Evolutionary conservation across 2,888 invertebrate genomes (phyloP).

Genomic region (Melolontha melolontha): DNA sequence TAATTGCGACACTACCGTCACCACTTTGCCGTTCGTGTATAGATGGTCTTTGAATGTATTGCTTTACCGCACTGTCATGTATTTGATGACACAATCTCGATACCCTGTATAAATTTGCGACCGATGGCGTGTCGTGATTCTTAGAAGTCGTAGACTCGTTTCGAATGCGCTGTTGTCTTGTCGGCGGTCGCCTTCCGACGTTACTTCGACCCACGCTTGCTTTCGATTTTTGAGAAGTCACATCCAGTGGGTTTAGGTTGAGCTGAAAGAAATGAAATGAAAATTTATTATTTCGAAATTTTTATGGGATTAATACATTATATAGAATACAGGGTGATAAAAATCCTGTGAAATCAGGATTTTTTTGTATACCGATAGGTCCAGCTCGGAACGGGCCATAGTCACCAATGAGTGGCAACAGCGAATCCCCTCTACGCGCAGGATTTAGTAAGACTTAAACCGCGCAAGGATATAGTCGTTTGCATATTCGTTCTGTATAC

Average conservation of each 20-base stretch:
- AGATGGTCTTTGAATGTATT: constrained; percentile 56
- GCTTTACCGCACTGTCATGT: constrained; percentile 64
- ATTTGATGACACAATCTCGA: constrained; percentile 66
- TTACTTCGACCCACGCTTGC: constrained; percentile 66
- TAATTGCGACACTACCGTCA: constrained; percentile 58
- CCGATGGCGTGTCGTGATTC: constrained; percentile 37
- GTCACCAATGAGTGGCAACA: too few species aligned
- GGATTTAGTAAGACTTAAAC: too few species aligned
- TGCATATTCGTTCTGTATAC: too few species aligned
- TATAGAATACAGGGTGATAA: too few species aligned
- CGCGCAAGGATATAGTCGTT: too few species aligned
- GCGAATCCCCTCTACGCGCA: too few species aligned
- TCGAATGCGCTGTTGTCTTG: constrained; percentile 60
- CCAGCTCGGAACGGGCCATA: too few species aligned
- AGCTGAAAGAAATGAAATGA: constrained; percentile 63
- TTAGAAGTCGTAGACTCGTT: constrained; percentile 48
- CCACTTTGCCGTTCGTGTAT: constrained; percentile 54
- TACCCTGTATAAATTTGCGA: constrained; percentile 63
- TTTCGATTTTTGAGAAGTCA: constrained; percentile 67
- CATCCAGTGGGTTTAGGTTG: constrained; percentile 66
- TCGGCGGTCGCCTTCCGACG: constrained; percentile 67
- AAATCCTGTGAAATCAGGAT: too few species aligned
- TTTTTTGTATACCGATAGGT: too few species aligned
- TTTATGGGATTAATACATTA: neutral
- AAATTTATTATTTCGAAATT: neutral